Evolutionary conservation across 2,888 invertebrate genomes (phyloP).

Genomic region (Blastobasis lacticolella): DNA sequence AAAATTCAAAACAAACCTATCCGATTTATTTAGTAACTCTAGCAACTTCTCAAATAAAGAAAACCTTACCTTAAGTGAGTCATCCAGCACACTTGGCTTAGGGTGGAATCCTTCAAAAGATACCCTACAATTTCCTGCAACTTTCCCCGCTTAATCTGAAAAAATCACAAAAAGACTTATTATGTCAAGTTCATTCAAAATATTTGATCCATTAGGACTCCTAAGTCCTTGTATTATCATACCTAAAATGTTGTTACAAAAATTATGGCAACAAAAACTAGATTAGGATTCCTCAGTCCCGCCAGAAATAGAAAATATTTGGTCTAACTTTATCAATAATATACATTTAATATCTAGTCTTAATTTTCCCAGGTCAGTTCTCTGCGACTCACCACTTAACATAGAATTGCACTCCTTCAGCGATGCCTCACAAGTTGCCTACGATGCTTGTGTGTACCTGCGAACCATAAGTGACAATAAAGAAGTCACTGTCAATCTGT

Average conservation of each 20-base stretch:
- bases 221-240: conserved; percentile 9
- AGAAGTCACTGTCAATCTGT: too few species aligned
- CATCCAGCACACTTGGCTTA: conserved; percentile 9
- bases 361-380: conserved; percentile 1
- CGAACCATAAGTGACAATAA: too few species aligned
- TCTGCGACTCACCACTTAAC: neutral
- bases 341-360: too few species aligned
- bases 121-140: conserved; percentile 4
- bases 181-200: conserved; percentile 7
- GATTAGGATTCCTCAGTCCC: conserved; percentile 10
- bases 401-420: conserved; percentile 5
- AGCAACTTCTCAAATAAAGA: neutral
- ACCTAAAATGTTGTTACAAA: conserved; percentile 12
- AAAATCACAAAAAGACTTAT: conserved; percentile 11
- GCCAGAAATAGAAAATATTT: neutral
- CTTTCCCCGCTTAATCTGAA: neutral
- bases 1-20: neutral
- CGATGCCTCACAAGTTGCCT: neutral
- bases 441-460: too few species aligned
- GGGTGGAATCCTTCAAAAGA: conserved; percentile 10
- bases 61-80: conserved; percentile 2
- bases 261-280: conserved; percentile 6
- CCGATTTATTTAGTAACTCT: neutral
- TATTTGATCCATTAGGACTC: conserved; percentile 10
- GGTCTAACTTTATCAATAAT: neutral